These are phyloP conservation scores for Fragum sueziense DNA, from an alignment of 2,888 invertebrate genomes.

Conservation along the genomic window DNA sequence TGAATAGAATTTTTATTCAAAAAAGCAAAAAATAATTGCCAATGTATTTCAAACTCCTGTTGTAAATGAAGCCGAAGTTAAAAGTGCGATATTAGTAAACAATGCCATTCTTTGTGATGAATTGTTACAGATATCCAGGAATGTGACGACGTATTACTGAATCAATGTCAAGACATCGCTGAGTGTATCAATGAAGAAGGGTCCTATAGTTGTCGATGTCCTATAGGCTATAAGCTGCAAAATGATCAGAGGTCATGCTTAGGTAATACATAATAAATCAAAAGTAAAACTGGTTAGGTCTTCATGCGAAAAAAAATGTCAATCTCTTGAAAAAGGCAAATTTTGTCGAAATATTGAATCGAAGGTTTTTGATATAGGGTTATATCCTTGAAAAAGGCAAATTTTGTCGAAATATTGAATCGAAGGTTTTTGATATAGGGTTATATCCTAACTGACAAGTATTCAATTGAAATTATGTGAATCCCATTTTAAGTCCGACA, in stretches of 20 bases:
- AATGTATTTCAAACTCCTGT: too few species aligned
- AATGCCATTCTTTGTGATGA: too few species aligned
- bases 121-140: constrained; percentile 30
- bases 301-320: not conserved
- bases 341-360: not conserved
- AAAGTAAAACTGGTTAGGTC: not conserved
- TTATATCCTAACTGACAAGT: too few species aligned
- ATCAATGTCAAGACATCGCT: not conserved
- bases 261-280: constrained; percentile 8
- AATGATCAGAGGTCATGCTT: constrained; percentile 31
- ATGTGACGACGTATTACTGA: constrained; percentile 11
- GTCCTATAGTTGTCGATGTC: constrained; percentile 33
- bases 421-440: not conserved
- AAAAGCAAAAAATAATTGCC: not conserved
- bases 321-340: not conserved
- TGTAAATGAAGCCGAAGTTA: too few species aligned
- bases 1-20: too few species aligned
- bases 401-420: too few species aligned
- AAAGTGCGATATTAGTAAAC: too few species aligned
- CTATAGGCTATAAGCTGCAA: constrained; percentile 21
- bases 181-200: constrained; percentile 27
- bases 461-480: too few species aligned
- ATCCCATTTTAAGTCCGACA: too few species aligned
- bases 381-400: not conserved
- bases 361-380: not conserved